phyloP scores from a whole-genome alignment of 2,888 invertebrate species.

The Andrena haemorrhoa region DNA sequence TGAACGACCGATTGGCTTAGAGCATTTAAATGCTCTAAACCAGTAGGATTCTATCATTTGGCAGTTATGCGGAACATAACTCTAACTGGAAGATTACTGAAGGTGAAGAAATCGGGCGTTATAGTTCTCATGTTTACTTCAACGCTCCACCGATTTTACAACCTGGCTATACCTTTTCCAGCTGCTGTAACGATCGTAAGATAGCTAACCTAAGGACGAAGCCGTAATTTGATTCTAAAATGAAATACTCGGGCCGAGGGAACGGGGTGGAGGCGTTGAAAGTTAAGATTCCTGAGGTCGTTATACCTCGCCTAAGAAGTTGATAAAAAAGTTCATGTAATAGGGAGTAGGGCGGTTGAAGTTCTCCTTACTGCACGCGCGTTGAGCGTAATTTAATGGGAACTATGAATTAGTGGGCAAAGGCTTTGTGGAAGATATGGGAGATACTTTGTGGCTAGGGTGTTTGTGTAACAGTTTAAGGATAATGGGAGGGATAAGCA shows the following conservation, averaged over 20 bases:
- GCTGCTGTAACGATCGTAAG: not conserved
- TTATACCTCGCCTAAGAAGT: conserved; percentile 28
- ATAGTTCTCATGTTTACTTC: too few species aligned
- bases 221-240: conserved; percentile 21
- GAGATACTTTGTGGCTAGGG: conserved; percentile 2
- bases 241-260: not conserved
- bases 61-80: too few species aligned
- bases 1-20: too few species aligned
- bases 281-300: conserved; percentile 16
- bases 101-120: too few species aligned
- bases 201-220: not conserved
- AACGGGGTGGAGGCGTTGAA: conserved; percentile 27
- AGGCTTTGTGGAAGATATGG: not conserved
- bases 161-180: too few species aligned
- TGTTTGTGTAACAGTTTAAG: too few species aligned
- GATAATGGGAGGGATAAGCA: conserved; percentile 2
- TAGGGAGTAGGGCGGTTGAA: conserved; percentile 12
- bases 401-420: conserved; percentile 43
- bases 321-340: conserved; percentile 47
- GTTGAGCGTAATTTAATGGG: conserved; percentile 47
- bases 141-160: too few species aligned
- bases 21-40: too few species aligned
- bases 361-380: conserved; percentile 8
- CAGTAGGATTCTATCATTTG: too few species aligned
- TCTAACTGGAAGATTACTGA: too few species aligned